Percentiles rank a stretch among this genome's conserved stretches.
Conservation (phyloP, 2,888 invertebrate genomes). For the Griposia aprilina region DNA sequence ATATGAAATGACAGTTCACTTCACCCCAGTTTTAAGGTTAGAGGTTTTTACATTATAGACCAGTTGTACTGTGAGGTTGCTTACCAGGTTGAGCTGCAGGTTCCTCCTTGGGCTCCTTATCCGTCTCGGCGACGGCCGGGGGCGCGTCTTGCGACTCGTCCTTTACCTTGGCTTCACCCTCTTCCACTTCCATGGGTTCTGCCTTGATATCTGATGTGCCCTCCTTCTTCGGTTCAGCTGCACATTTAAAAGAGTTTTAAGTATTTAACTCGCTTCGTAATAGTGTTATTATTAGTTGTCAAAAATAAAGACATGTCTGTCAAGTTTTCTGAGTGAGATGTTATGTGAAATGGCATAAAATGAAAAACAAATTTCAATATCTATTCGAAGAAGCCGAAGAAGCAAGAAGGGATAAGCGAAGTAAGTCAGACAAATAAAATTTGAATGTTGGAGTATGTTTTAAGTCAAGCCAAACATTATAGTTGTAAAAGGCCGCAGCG, state of each 20-base stretch:
- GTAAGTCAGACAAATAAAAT: not conserved
- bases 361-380: not conserved
- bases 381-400: not conserved
- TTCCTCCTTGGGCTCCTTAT: slow-evolving; percentile 84
- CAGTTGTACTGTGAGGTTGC: not conserved
- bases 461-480: too few relatives aligned
- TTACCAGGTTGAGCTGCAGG: slow-evolving; percentile 74
- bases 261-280: not conserved
- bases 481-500: too few relatives aligned
- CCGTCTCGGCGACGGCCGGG: slow-evolving; percentile 80
- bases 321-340: not conserved
- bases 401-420: not conserved
- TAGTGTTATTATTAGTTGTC: not conserved
- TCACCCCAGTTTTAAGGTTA: too few relatives aligned
- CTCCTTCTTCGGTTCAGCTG: slow-evolving; percentile 83
- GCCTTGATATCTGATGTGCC: slow-evolving; percentile 80
- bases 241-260: not conserved
- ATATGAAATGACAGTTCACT: too few relatives aligned
- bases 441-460: too few relatives aligned
- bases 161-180: slow-evolving; percentile 88
- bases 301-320: not conserved
- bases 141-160: slow-evolving; percentile 84
- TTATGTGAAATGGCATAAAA: not conserved
- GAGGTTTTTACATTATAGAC: too few relatives aligned
- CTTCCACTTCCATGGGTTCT: slow-evolving; percentile 87